phyloP scores from a whole-genome alignment of 2,888 invertebrate species.

The Sinelater perroti region DNA sequence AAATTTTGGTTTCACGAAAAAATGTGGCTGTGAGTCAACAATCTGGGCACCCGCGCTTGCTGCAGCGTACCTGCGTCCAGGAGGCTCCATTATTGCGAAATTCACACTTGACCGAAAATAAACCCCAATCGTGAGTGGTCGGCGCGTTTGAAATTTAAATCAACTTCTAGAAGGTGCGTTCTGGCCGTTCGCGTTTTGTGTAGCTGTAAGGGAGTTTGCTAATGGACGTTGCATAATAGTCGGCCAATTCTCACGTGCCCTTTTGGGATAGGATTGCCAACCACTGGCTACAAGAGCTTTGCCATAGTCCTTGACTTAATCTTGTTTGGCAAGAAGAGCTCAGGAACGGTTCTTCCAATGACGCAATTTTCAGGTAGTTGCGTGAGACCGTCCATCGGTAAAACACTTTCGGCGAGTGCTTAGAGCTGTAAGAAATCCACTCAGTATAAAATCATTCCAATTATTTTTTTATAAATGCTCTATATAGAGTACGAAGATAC shows the following conservation, averaged over 20 bases:
- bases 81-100: slow-evolving; percentile 34
- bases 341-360: not conserved
- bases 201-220: slow-evolving; percentile 4
- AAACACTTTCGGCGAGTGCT: slow-evolving; percentile 22
- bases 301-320: not conserved
- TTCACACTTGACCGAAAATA: slow-evolving; percentile 38
- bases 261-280: slow-evolving; percentile 17
- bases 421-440: no score
- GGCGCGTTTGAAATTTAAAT: slow-evolving; percentile 33
- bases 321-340: not conserved
- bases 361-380: slow-evolving; percentile 24
- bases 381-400: slow-evolving; percentile 8
- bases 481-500: no score
- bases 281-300: slow-evolving; percentile 4
- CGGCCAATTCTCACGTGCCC: slow-evolving; percentile 22
- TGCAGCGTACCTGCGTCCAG: slow-evolving; percentile 31
- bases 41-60: slow-evolving; percentile 28
- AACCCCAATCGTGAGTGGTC: slow-evolving; percentile 27
- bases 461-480: no score
- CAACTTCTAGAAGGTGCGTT: slow-evolving; percentile 2
- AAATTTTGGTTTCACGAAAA: no score
- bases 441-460: no score
- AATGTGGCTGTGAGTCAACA: slow-evolving; percentile 34
- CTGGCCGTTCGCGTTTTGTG: slow-evolving; percentile 6
- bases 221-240: slow-evolving; percentile 26